Evolutionary conservation across 2,797 vertebrate genomes (phyloP), one percentile per base, ranked within the genome.

Genomic region (Gobio occitaniae): DNA sequence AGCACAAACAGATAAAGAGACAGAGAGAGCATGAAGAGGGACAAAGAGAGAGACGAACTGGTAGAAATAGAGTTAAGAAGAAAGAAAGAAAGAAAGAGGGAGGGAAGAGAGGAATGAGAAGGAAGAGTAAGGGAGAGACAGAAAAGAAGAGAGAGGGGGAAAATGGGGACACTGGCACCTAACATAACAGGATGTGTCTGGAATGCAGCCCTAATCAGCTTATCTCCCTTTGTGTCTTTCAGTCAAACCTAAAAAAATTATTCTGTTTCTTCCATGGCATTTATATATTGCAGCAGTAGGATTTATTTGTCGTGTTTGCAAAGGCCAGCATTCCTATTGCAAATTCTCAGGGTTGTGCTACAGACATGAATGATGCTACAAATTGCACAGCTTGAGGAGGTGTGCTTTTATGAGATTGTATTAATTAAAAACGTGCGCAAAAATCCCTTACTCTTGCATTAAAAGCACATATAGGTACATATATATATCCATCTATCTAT

Each of bases 121-220:
- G 19, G 25, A 66, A 48, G 32, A 38, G 47, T 72, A 59, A 75
- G 65, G 54, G 32, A 68, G 21, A 79, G 44, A 72, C 25, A 86
- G 85, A 90, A 88, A 87, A 86, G 87, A 25, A 44, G 86, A 74
- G 29, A 87, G 77, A 90, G 83, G 83, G 88, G 84, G 83, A 61
- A 80, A 80, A 79, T 59, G 65, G 72, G 65, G 86, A 81, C 82
- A 87, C 90, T 80, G 82, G 84, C 85, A 90, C 87, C 87, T 87
- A 90, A 89, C 91, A 87, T 83, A 84, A 90, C 91, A 93, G 92
- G 91, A 93, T 89, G 86, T 83, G 85, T 85, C 79, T 90, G 89
- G 88, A 90, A 93, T 91, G 91, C 84, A 80, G 56, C 87, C 86
- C 89, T 93, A 93, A 95, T 94, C 92, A 93, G 93, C 92, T 95